Conservation (phyloP, 1,140 invertebrate genomes). For the Trypoxylus dichotomus region DNA sequence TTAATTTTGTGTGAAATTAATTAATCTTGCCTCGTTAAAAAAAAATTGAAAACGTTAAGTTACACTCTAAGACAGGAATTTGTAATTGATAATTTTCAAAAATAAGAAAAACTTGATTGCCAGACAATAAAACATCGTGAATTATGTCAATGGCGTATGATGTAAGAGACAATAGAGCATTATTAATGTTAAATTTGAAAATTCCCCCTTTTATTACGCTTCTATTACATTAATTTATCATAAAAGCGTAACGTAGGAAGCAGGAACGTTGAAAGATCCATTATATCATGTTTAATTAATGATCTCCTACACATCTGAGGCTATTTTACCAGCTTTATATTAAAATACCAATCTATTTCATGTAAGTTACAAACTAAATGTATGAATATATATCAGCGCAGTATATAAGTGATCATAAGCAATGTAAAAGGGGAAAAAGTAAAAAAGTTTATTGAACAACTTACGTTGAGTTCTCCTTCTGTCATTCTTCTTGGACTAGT, state of each 20-base stretch:
- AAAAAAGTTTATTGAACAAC: not conserved
- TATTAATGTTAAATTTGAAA: not conserved
- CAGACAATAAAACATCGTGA: no score
- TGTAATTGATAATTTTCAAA: not conserved
- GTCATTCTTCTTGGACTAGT: not conserved
- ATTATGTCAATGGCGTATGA: no score
- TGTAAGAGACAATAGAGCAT: not conserved
- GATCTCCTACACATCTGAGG: not conserved
- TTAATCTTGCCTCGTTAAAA: no score
- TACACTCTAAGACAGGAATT: no score
- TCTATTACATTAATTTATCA: not conserved
- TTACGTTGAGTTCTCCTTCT: not conserved
- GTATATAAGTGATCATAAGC: not conserved
- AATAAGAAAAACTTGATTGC: not conserved
- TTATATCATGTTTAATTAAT: constrained; percentile 1
- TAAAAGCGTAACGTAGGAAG: not conserved
- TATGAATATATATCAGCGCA: no score
- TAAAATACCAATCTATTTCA: not conserved
- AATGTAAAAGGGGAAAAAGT: not conserved
- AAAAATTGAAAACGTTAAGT: no score
- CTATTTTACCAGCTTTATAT: not conserved
- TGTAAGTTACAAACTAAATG: not conserved
- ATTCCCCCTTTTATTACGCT: not conserved
- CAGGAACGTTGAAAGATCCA: not conserved
- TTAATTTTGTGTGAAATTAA: no score